Evolutionary conservation across 1,140 invertebrate species (phyloP).

Genomic region (Zophobas atratus): DNA sequence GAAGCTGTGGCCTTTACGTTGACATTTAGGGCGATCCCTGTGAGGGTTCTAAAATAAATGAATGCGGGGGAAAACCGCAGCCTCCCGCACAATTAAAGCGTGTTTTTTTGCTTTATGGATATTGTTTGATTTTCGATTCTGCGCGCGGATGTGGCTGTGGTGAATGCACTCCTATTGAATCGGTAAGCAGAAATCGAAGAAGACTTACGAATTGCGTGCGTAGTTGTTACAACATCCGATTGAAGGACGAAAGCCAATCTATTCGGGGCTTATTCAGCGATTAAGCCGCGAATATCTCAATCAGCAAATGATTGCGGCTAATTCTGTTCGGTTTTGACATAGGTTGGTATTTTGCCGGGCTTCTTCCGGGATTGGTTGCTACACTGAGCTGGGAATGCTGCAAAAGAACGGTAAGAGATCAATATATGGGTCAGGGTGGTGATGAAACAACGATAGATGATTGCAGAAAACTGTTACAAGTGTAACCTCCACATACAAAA

Average conservation of each 20-base stretch:
- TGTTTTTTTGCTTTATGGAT: conserved; percentile 26
- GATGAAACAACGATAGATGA: too few relatives aligned
- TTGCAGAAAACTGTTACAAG: too few relatives aligned
- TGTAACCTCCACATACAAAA: too few relatives aligned
- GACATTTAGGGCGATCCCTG: conserved; percentile 53
- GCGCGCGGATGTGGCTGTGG: conserved; percentile 46
- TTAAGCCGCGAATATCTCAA: conserved; percentile 10
- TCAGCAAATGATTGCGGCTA: conserved; percentile 1
- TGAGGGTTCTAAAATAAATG: conserved; percentile 12
- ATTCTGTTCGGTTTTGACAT: too few relatives aligned
- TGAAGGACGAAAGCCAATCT: conserved; percentile 28
- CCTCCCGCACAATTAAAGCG: background rate
- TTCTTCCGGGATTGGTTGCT: too few relatives aligned
- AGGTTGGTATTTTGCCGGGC: too few relatives aligned
- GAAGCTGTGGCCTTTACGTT: conserved; percentile 55
- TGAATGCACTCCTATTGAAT: conserved; percentile 50
- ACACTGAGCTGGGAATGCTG: too few relatives aligned
- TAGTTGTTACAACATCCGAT: conserved; percentile 47
- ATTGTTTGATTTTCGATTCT: conserved; percentile 42
- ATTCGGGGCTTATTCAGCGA: conserved; percentile 34
- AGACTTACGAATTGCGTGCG: conserved; percentile 43
- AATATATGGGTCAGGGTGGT: too few relatives aligned
- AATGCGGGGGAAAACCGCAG: background rate
- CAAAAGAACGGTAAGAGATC: too few relatives aligned
- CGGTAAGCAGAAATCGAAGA: conserved; percentile 49